Evolutionary conservation across 1,140 invertebrate genomes (phyloP).

Genomic region (Drosophila insularis): DNA sequence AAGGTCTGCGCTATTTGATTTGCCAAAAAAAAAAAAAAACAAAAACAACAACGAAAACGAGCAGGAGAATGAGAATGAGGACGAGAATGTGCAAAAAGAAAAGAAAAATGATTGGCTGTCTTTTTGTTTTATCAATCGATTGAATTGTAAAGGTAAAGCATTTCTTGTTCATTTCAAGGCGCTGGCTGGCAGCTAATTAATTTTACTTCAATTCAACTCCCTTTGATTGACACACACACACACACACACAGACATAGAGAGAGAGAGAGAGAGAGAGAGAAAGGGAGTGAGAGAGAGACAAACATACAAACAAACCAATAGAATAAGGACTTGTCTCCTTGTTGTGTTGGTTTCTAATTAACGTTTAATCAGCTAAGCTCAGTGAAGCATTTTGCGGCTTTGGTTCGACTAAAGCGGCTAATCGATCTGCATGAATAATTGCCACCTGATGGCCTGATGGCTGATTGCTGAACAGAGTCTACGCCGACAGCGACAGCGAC

Average conservation of each 20-base stretch:
- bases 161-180: slow-evolving; percentile 33
- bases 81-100: not conserved
- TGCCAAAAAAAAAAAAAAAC: slow-evolving; percentile 38
- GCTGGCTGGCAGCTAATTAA: slow-evolving; percentile 43
- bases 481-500: no score
- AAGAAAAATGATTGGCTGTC: slow-evolving; percentile 36
- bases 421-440: slow-evolving; percentile 76
- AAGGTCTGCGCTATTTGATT: slow-evolving; percentile 20
- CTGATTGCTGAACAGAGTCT: not conserved
- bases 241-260: not conserved
- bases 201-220: slow-evolving; percentile 66
- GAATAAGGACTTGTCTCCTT: slow-evolving; percentile 4
- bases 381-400: slow-evolving; percentile 60
- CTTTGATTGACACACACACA: slow-evolving; percentile 55
- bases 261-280: no score
- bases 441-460: not conserved
- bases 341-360: slow-evolving; percentile 48
- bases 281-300: no score
- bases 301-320: not conserved
- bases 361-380: slow-evolving; percentile 63
- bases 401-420: slow-evolving; percentile 40
- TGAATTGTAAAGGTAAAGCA: slow-evolving; percentile 31
- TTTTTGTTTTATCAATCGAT: slow-evolving; percentile 42
- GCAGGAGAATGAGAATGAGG: not conserved
- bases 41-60: slow-evolving; percentile 13